Evolutionary conservation across 2,797 vertebrate species (phyloP), one percentile per base, ranked within the genome.

Genomic region (Paedocypris micromegethes): DNA sequence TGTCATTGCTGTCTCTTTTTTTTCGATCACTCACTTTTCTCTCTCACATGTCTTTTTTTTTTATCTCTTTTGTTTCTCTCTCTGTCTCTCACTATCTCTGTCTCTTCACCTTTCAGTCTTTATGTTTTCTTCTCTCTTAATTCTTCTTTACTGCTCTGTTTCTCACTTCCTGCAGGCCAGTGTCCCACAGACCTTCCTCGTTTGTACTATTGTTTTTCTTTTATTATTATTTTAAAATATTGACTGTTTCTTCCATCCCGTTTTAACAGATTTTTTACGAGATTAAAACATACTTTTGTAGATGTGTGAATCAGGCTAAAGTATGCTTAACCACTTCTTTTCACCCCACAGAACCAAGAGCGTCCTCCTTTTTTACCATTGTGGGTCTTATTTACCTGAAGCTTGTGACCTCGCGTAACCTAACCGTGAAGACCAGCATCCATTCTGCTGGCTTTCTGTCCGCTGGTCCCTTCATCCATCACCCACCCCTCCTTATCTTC

Each of bases 401-500:
- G 67, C 51, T 73, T 66, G 66, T 68, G 68, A 60, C 73, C 63
- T 52, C 63, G 52, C 51, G n/a, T 71, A 72, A 62, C 57, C 37
- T 50, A 71, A 67, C 64, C 2, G 3, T 71, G 68, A 75, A 77
- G 72, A 66, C 64, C 74, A 63, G 52, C 72, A 51, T 55, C 67
- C 70, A 60, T 75, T 53, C 0, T 70, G 74, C 45, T 62, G 44
- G 60, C 59, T 2, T 45, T 55, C 44, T 69, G 62, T 69, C 53
- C 62, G 65, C 69, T 59, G 58, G 70, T 66, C 41, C 42, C 40
- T 62, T n/a, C 60, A 68, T 72, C 72, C 68, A 70, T 66, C 79
- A 37, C 69, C 79, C 66, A 23, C 77, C 49, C 78, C 60, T 75
- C 51, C 73, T 78, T 82, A 81, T 73, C 79, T 82, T 81, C 83